Evolutionary conservation across 2,797 vertebrate genomes (phyloP).

Genomic region (Psittacula derbiana): DNA sequence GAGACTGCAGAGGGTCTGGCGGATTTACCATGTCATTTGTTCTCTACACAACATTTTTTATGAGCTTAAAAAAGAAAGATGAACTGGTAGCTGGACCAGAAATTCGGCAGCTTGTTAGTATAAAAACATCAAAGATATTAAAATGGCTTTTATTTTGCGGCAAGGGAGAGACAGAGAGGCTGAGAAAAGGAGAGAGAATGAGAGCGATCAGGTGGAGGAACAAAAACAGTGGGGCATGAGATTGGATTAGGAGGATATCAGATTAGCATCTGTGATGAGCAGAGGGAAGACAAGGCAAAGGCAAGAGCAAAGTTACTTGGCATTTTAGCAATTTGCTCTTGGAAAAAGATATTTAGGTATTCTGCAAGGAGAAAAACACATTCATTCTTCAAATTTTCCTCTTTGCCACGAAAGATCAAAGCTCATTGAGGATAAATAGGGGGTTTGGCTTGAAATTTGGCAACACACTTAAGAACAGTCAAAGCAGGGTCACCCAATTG

Average conservation of each 20-base stretch:
- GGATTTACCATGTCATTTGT: background rate
- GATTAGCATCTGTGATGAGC: background rate
- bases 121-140: background rate
- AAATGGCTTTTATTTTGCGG: background rate
- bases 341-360: background rate
- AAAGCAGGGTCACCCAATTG: background rate
- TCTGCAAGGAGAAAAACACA: background rate
- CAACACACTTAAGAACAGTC: background rate
- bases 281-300: background rate
- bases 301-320: background rate
- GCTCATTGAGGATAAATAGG: accelerated
- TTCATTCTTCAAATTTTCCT: background rate
- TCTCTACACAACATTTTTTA: background rate
- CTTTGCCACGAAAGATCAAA: background rate
- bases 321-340: background rate
- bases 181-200: background rate
- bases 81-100: background rate
- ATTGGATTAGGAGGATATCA: background rate
- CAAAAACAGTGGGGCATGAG: background rate
- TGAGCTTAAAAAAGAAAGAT: background rate
- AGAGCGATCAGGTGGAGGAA: background rate
- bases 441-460: background rate
- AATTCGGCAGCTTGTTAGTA: background rate
- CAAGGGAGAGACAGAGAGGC: background rate
- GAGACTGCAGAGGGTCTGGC: background rate